Evolutionary conservation across 1,140 invertebrate species (phyloP), one percentile per base, ranked within the genome.

Genomic region (Gonioctena quinquepunctata): DNA sequence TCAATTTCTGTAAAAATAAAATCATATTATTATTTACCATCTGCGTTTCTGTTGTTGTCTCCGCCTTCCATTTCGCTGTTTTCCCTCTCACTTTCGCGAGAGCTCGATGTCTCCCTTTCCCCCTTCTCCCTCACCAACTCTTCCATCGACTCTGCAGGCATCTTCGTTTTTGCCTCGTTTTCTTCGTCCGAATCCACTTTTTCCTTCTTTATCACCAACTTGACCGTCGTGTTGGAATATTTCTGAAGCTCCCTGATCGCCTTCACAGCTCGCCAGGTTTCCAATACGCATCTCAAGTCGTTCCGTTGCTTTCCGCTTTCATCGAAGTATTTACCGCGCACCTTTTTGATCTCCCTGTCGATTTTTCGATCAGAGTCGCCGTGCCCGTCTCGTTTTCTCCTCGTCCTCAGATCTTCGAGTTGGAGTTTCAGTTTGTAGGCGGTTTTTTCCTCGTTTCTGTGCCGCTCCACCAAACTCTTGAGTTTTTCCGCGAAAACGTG

Each of bases 221-320:
- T 81, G 0, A 85, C 70, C 8, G 74, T 76, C 1, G 84, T 86
- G 25, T 72, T 79, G 3, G 83, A 79, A 68, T 78, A 85, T 6
- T 75, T 67, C 50, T 85, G 82, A 27, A 75, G 56, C 33, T 61
- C 27, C 26, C 79, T 69, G 8, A 83, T 22, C 28, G 77, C 77
- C 70, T 86, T 86, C 0, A 86, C 73, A 1, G 33, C 67, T 63
- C 81, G 79, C 85, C 85, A 86, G 6, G 76, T 75, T 1, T 77
- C 69, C 3, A 86, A 74, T 42, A 84, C 73, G 2, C 59, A 72
- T 71, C 79, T 78, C 0, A 83, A 68, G 13, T 82, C 66, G 0
- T 72, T 65, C 25, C 83, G 80, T 50, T 83, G 69, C 7, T 68
- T 71, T 48, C 71, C 75, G 42, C 79, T 78, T 50, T 84, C 83